phyloP scores from a whole-genome alignment of 2,888 invertebrate genomes.

The Opisthograptis luteolata region DNA sequence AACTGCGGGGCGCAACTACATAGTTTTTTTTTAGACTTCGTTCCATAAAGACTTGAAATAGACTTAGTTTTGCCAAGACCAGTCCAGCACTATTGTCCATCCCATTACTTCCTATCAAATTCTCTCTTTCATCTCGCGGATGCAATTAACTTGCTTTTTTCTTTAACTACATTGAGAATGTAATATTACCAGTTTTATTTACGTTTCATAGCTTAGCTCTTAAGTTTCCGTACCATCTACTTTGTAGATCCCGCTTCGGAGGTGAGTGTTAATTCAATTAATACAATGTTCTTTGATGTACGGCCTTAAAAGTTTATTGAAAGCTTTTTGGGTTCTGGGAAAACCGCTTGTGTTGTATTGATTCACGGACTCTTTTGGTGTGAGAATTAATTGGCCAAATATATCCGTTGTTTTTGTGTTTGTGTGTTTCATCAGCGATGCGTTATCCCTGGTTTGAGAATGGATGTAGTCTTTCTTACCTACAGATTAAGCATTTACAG shows the following conservation, averaged over 20 bases:
- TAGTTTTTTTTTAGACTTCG: too few species aligned
- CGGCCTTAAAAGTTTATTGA: conserved; percentile 17
- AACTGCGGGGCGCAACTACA: too few species aligned
- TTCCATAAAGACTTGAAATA: too few species aligned
- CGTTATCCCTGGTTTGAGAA: too few species aligned
- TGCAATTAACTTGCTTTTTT: conserved; percentile 67
- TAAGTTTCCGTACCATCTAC: conserved; percentile 27
- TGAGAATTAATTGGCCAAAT: conserved; percentile 7
- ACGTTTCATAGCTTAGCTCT: conserved; percentile 41
- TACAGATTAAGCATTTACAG: too few species aligned
- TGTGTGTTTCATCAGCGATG: neutral
- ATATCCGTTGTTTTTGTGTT: neutral
- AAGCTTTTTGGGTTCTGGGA: conserved; percentile 23
- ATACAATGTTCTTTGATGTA: conserved; percentile 43
- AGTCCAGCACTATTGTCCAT: neutral
- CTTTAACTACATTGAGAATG: conserved; percentile 64
- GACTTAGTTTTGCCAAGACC: neutral
- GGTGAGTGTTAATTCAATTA: conserved; percentile 64
- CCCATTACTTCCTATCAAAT: conserved; percentile 26
- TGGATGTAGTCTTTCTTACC: too few species aligned
- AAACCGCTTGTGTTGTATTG: conserved; percentile 13
- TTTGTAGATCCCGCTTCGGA: conserved; percentile 42
- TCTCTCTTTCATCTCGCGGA: conserved; percentile 54
- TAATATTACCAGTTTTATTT: conserved; percentile 48
- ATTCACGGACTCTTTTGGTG: conserved; percentile 2